Base-by-base conservation (phyloP, 1,140 invertebrate genomes). In the Pogonomyrmex californicus region DNA sequence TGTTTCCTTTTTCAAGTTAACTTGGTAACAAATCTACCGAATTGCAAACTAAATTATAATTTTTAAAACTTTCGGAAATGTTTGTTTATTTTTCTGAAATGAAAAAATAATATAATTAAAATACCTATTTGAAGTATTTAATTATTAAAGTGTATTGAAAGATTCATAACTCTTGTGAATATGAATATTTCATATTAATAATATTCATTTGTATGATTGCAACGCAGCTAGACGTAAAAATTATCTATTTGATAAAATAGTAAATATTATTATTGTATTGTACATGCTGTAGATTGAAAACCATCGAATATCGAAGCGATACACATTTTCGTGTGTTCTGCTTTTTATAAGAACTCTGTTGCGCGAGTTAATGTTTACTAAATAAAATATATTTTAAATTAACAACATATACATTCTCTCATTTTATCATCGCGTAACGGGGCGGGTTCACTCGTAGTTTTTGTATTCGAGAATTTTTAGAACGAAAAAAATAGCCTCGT, bases 361-460 rank as follows among this genome's bases (percentile, higher is more conserved):
- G 36, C 47, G 12, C 4, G 10, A 68, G n/a, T 78, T 78, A 81
- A 70, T 12, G 38, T 70, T 81, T 70, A 23, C 65, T 65, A 36
- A 51, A 78, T 65, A 68, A 81, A 81, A 81, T 56, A 81, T 81
- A 81, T 81, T 81, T 81, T 81, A 70, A 70, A 81, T 81, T 7
- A 30, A 56, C 0, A 56, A 44, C 44, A n/a, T 12, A 44, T 0
- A 9, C 23, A 4, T 63, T 33, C 44, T 10, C n/a, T 44, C 4
- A 68, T 70, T 54, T 63, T 51, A 56, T 0, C n/a, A 36, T 9
- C 14, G 14, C 23, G 7, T 3, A 51, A 23, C 33, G 5, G 41
- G 41, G 9, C 5, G n/a, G 38, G 17, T 41, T 78, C 7, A 54
- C 9, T 54, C 12, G 49, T 4, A 44, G 12, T 30, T 1, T 14